Evolutionary conservation across 2,797 vertebrate genomes (phyloP), one percentile per base, ranked within the genome.

Genomic region (Sebastes trivittatus): DNA sequence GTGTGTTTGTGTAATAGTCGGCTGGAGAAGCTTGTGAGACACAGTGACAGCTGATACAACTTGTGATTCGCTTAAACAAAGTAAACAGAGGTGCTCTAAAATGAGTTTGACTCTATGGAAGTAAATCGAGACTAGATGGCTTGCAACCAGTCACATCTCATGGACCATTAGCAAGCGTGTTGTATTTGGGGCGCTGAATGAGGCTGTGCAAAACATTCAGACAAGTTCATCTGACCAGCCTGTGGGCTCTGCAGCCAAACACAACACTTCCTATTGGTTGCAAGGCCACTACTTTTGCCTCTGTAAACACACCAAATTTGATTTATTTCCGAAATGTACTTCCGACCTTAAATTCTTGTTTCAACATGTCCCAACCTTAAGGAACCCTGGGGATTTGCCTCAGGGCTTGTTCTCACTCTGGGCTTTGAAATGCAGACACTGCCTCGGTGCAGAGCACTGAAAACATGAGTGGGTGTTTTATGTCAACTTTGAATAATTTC

Each of bases 401-500:
- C 1, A 2, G 11, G 46, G 29, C 34, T 60, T 54, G 27, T 68
- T 82, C 22, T n/a, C 8, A n/a, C 11, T 3, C 16, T 14, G n/a
- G 18, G 4, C 79, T 77, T 72, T 72, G 52, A 63, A 56, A 75
- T 11, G 23, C 30, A 46, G 13, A 70, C 42, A 2, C 64, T 14
- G 7, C 32, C 32, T 58, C 49, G 1, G 11, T 9, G 10, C 2
- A 59, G 22, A 72, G 25, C 27, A 20, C 32, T 3, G 4, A 25
- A 14, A n/a, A 42, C 38, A 66, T 56, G 38, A 29, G 46, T 54
- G 58, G 16, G 55, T 69, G 56, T 76, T 75, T 68, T 27, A 20
- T 83, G 67, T 78, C 75, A 62, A n/a, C 30, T 81, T 62, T 22
- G 75, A 82, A 74, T 72, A n/a, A 46, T 68, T 65, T 32, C 18